Evolutionary conservation across 1,140 invertebrate genomes (phyloP).

Genomic region (Melipona quadrifasciata): DNA sequence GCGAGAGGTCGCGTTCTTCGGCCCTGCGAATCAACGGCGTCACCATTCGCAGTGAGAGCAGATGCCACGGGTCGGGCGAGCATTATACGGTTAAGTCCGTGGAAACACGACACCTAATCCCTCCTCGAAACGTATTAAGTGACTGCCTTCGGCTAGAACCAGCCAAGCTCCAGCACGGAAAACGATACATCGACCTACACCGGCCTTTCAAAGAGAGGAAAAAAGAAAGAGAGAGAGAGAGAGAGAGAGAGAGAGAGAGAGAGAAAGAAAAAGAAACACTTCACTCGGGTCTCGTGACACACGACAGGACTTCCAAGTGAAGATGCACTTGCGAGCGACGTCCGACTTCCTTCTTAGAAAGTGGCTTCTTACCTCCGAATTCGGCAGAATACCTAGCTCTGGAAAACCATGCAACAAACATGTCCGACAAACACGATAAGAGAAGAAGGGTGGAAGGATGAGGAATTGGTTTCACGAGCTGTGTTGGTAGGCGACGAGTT

Average conservation of each 20-base stretch:
- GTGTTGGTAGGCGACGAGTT: background rate
- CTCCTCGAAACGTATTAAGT: conserved; percentile 77
- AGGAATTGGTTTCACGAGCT: background rate
- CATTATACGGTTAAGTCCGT: conserved; percentile 69
- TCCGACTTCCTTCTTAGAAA: conserved; percentile 30
- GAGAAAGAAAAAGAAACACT: background rate
- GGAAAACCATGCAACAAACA: background rate
- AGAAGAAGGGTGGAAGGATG: background rate
- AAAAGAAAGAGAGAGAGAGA: conserved; percentile 1
- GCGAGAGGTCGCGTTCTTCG: background rate
- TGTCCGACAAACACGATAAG: background rate
- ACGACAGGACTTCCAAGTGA: background rate
- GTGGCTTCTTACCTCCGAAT: background rate
- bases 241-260: background rate
- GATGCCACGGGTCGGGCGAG: conserved; percentile 46
- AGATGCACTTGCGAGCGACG: conserved; percentile 29
- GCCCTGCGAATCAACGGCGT: conserved; percentile 7
- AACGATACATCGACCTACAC: conserved; percentile 58
- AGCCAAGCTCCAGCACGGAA: conserved; percentile 45
- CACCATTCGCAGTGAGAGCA: conserved; percentile 12
- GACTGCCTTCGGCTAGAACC: conserved; percentile 67
- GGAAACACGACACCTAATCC: conserved; percentile 78
- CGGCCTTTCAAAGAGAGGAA: background rate
- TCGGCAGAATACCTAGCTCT: background rate
- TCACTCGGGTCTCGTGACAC: conserved; percentile 13